Percentiles rank a stretch among this genome's conserved stretches.
phyloP scores from a whole-genome alignment of 2,888 invertebrate species.

The Tiphia femorata region DNA sequence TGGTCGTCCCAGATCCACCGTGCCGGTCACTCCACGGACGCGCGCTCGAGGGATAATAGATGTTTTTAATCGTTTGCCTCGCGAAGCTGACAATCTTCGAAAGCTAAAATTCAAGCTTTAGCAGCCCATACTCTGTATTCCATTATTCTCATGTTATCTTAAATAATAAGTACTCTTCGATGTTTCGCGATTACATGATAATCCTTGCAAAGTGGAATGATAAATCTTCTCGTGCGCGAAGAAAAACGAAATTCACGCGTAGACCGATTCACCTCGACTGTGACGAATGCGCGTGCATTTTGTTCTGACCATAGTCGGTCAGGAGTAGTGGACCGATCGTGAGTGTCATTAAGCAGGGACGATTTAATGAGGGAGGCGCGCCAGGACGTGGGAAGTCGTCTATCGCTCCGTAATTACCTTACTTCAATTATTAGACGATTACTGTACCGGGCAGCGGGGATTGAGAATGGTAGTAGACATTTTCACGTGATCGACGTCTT shows the following conservation, averaged over 20 bases:
- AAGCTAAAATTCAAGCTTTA: too few relatives aligned
- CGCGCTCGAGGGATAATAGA: neutral
- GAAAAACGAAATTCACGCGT: neutral
- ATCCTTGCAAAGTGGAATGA: too few relatives aligned
- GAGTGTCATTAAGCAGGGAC: slow-evolving; percentile 60
- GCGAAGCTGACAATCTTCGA: too few relatives aligned
- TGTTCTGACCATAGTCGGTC: slow-evolving; percentile 25
- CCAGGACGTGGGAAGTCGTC: slow-evolving; percentile 58
- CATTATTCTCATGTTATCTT: too few relatives aligned
- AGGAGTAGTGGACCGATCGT: slow-evolving; percentile 41
- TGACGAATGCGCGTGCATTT: too few relatives aligned
- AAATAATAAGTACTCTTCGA: too few relatives aligned
- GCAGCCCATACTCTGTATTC: too few relatives aligned
- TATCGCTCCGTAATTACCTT: slow-evolving; percentile 47
- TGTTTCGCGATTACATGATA: too few relatives aligned
- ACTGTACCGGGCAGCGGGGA: slow-evolving; percentile 38
- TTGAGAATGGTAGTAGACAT: slow-evolving; percentile 42
- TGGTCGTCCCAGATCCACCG: slow-evolving; percentile 7
- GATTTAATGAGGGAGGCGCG: slow-evolving; percentile 62
- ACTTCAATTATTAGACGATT: slow-evolving; percentile 41
- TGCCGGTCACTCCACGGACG: neutral
- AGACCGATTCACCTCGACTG: neutral
- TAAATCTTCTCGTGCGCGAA: too few relatives aligned
- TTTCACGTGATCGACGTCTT: slow-evolving; percentile 26
- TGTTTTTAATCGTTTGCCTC: too few relatives aligned